These are phyloP conservation scores for Zaprionus vittiger DNA, from an alignment of 1,140 invertebrate species.

Conservation along the genomic window DNA sequence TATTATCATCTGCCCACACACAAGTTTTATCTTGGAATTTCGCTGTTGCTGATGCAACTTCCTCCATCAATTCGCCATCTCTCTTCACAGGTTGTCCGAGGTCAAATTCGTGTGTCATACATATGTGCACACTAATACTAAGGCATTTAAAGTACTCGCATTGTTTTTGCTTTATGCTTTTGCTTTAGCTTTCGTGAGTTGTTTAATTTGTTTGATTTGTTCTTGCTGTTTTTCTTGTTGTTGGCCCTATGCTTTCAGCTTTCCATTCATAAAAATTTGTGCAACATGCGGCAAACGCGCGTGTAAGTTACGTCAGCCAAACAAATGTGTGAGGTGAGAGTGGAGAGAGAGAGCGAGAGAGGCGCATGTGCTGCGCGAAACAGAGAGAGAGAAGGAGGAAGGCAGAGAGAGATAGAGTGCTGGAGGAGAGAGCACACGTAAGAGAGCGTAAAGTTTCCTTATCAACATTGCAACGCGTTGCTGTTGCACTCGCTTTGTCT, in stretches of 20 bases:
- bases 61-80: not conserved
- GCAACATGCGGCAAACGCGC: constrained; percentile 67
- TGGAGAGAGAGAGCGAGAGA: constrained; percentile 21
- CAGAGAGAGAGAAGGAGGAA: not conserved
- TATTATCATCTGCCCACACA: not conserved
- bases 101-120: not conserved
- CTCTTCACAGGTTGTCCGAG: constrained; percentile 3
- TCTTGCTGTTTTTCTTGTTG: constrained; percentile 24
- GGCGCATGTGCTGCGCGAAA: constrained; percentile 22
- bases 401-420: not conserved
- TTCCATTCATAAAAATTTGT: constrained; percentile 74
- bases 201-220: constrained; percentile 34
- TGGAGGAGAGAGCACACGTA: not conserved
- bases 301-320: constrained; percentile 70
- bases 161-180: not conserved
- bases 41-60: constrained; percentile 16
- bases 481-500: not conserved
- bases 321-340: constrained; percentile 19
- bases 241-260: constrained; percentile 46
- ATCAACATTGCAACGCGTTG: not conserved
- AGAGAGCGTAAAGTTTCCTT: not conserved
- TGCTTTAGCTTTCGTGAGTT: constrained; percentile 10
- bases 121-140: not conserved
- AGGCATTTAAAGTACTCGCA: not conserved
- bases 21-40: constrained; percentile 12